Conservation (phyloP, 2,888 invertebrate species). For the Helleia helle region DNA sequence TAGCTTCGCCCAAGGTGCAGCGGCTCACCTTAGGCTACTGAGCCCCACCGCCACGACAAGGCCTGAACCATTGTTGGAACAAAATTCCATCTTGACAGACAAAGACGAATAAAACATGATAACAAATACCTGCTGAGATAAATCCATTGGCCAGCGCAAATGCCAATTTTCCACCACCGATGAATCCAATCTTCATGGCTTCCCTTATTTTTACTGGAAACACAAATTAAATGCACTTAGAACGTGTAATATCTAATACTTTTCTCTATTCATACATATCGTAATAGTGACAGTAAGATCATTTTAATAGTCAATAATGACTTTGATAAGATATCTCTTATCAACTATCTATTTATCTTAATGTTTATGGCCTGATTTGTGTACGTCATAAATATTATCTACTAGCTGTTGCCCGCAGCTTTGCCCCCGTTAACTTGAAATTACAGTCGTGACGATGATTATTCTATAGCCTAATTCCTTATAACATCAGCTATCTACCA, state of each 20-base stretch:
- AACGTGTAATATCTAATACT: not conserved
- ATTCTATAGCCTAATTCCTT: too few species aligned
- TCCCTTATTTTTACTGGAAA: conserved; percentile 52
- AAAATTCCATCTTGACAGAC: too few species aligned
- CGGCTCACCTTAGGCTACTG: too few species aligned
- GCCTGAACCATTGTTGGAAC: too few species aligned
- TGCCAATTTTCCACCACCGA: conserved; percentile 94
- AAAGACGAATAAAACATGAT: too few species aligned
- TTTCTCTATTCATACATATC: not conserved
- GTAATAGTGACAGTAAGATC: not conserved
- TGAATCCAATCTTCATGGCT: conserved; percentile 87
- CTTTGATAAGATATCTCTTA: conserved; percentile 2
- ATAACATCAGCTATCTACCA: too few species aligned
- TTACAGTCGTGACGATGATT: too few species aligned
- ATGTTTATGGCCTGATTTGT: not conserved
- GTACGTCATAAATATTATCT: too few species aligned
- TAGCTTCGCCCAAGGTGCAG: too few species aligned
- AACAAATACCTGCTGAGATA: conserved; percentile 86
- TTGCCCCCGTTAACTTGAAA: too few species aligned
- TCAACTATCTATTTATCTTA: conserved; percentile 1
- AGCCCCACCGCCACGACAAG: too few species aligned
- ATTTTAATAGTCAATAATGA: not conserved
- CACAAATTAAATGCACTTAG: not conserved
- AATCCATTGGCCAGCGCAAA: conserved; percentile 94
- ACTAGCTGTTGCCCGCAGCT: too few species aligned